Evolutionary conservation across 2,797 vertebrate species (phyloP).

Genomic region (Acanthurus tractus): DNA sequence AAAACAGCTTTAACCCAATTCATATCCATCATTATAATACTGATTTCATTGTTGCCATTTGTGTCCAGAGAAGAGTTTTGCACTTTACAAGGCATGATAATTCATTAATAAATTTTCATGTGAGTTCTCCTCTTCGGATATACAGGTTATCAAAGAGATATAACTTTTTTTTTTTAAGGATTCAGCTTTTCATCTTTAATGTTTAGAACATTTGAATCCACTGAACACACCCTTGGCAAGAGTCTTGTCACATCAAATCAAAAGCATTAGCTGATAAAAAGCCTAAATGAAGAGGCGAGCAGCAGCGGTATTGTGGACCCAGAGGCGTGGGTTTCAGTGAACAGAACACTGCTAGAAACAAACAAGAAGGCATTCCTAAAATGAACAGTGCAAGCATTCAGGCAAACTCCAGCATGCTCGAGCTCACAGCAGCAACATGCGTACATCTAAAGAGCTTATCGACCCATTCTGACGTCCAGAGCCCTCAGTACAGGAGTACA

Average conservation of each 20-base stretch:
- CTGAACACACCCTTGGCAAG: constrained; percentile 35
- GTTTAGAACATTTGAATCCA: constrained; percentile 30
- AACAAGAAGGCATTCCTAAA: constrained; percentile 63
- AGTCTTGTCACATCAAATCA: constrained; percentile 43
- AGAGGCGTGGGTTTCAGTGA: constrained; percentile 37
- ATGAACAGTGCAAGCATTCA: constrained; percentile 57
- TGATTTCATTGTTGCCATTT: constrained; percentile 72
- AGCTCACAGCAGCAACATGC: constrained; percentile 72
- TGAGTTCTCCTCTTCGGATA: constrained; percentile 24
- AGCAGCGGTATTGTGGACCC: constrained; percentile 33
- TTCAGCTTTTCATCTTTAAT: constrained; percentile 31
- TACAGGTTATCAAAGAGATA: constrained; percentile 16
- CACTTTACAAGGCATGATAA: constrained; percentile 27
- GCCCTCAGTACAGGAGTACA: constrained; percentile 7
- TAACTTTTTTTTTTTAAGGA: constrained; percentile 6
- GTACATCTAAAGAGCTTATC: constrained; percentile 47
- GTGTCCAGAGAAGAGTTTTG: constrained; percentile 42
- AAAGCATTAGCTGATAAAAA: constrained; percentile 54
- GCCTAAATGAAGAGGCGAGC: constrained; percentile 40
- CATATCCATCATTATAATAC: constrained; percentile 29
- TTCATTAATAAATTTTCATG: not conserved
- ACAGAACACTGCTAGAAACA: constrained; percentile 54
- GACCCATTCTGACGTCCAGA: constrained; percentile 26
- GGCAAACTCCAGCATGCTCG: constrained; percentile 78
- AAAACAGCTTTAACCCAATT: constrained; percentile 38